Percentiles rank a stretch among this genome's conserved stretches.
These are phyloP conservation scores for Tautogolabrus adspersus DNA, from an alignment of 2,113 vertebrate species.

Conservation along the genomic window DNA sequence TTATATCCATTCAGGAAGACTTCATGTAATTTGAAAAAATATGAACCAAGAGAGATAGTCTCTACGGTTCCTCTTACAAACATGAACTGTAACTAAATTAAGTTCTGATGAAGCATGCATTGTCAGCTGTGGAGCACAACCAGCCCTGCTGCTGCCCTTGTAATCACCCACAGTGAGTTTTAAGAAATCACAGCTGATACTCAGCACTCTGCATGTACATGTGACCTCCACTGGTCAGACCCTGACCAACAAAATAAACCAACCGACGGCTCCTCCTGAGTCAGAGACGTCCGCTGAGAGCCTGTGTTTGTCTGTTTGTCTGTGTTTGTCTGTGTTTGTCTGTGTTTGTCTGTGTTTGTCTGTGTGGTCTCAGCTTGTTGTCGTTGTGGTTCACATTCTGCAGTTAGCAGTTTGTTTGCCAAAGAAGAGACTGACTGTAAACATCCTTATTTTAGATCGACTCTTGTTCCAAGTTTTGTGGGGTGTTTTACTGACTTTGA, in stretches of 20 bases:
- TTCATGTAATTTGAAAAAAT: too few relatives aligned
- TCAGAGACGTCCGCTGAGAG: neutral
- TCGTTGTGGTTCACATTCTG: neutral
- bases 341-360: neutral
- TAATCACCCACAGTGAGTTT: neutral
- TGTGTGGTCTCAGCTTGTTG: neutral
- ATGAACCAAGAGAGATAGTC: too few relatives aligned
- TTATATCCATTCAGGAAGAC: too few relatives aligned
- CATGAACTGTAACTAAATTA: neutral
- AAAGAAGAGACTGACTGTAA: neutral
- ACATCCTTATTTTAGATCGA: too few relatives aligned
- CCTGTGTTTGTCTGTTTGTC: neutral
- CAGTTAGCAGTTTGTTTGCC: fast-evolving
- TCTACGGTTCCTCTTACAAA: too few relatives aligned
- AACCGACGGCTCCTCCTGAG: neutral
- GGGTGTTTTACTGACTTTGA: too few relatives aligned
- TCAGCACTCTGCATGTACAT: neutral
- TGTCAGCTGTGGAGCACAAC: neutral
- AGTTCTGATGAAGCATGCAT: neutral
- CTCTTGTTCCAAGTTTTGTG: neutral
- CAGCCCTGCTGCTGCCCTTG: neutral
- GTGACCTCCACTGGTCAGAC: neutral
- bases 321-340: too few relatives aligned
- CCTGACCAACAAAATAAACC: neutral
- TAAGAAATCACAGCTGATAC: neutral